Conservation (phyloP, 2,113 vertebrate genomes). For the Amia ocellicauda region DNA sequence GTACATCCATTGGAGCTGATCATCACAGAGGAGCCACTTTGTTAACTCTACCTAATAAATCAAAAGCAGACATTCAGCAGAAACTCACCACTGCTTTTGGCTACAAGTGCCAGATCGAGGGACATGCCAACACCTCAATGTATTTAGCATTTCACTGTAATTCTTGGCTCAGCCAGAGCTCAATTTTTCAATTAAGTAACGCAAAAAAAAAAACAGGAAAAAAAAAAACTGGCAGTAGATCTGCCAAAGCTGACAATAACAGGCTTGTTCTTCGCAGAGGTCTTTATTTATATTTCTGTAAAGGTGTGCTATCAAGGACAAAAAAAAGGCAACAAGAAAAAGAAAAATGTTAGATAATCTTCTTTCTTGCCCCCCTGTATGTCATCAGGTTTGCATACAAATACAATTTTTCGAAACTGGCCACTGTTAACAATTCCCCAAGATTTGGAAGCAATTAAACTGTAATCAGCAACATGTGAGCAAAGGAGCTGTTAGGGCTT, state of each 20-base stretch:
- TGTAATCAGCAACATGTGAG: constrained; percentile 2
- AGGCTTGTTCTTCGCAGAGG: constrained; percentile 56
- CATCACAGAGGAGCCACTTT: constrained; percentile 30
- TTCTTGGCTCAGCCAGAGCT: constrained; percentile 57
- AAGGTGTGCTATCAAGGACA: constrained; percentile 35
- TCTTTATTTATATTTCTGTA: constrained; percentile 46
- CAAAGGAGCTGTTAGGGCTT: background rate
- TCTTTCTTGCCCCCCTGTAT: background rate
- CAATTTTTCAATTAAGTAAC: constrained; percentile 68
- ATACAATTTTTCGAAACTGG: background rate
- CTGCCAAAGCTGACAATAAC: constrained; percentile 60
- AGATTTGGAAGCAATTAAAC: constrained; percentile 18
- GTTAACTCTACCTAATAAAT: constrained; percentile 55
- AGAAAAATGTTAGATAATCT: background rate
- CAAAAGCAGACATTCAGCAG: constrained; percentile 53
- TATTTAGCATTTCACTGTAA: constrained; percentile 64
- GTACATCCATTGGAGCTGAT: constrained; percentile 28
- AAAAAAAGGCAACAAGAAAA: constrained; percentile 7
- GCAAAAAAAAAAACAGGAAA: constrained; percentile 40
- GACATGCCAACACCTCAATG: constrained; percentile 52
- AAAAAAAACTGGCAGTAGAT: constrained; percentile 43
- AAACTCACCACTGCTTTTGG: constrained; percentile 42
- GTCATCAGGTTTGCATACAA: background rate
- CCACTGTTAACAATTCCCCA: background rate
- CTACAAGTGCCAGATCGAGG: constrained; percentile 35